These are phyloP conservation scores for Mustela nigripes DNA, from an alignment of 2,113 vertebrate genomes.

Conservation along the genomic window DNA sequence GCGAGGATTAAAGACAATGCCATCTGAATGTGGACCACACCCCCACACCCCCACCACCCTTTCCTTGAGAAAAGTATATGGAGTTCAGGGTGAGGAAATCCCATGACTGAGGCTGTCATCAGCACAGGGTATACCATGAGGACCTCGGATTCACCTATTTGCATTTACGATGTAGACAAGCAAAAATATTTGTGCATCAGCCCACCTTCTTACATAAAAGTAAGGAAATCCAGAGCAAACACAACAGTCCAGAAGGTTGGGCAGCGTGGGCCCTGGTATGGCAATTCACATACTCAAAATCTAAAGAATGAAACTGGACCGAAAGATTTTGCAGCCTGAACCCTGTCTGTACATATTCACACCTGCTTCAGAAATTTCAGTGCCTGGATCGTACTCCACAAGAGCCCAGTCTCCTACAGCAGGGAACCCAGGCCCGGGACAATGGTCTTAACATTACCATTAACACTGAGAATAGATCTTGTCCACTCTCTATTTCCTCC, in stretches of 20 bases:
- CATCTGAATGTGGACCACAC: neutral
- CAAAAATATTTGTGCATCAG: neutral
- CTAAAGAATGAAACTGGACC: neutral
- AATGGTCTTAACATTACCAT: rapidly evolving
- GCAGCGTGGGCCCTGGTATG: too few relatives aligned
- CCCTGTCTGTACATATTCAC: neutral
- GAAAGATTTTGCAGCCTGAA: neutral
- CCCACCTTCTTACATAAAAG: neutral
- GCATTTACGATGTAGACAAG: neutral
- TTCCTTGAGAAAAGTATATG: neutral
- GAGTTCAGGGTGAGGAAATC: neutral
- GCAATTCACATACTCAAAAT: too few relatives aligned
- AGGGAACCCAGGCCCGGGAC: rapidly evolving
- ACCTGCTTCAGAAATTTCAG: neutral
- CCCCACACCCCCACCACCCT: neutral
- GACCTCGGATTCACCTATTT: neutral
- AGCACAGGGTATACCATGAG: rapidly evolving
- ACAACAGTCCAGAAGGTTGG: neutral
- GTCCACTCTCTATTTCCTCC: neutral
- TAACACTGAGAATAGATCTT: neutral
- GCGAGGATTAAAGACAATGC: neutral
- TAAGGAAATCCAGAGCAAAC: neutral
- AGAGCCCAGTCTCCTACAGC: rapidly evolving
- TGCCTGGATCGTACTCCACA: too few relatives aligned
- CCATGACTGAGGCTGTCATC: neutral